Evolutionary conservation across 92 coral and sea anemone genomes (phyloP), one percentile per base, ranked within the genome.

Genomic region (Hydrozoanthus gracilis): DNA sequence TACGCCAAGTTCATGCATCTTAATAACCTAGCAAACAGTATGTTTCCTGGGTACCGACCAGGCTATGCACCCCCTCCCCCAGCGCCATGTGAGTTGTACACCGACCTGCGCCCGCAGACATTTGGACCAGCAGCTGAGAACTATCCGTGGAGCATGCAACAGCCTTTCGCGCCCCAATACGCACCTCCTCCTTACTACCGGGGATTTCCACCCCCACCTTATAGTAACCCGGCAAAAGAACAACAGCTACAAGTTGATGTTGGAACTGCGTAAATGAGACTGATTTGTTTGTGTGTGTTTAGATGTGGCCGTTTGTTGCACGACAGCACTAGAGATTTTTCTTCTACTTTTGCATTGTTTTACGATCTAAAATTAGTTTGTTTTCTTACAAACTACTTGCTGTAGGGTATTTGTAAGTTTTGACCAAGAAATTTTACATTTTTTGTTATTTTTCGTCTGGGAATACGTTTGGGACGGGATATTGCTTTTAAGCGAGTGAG

Each of bases 161-260:
- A 56, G 75, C 74, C 73, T 64, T 80, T 65, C 45, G 12, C 66
- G 44, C 13, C 85, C 9, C 73, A 49, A 45, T 80, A 48, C 15
- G 16, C 84, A 16, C 85, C 85, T 65, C 85, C 85, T 17, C 85
- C 85, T 39, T 80, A 80, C 85, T 80, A 80, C 73, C 75, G 73
- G 62, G 73, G 74, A 65, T 80, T 80, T 65, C 85, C 85, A 80
- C 85, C 85, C 20, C 85, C 85, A 7, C 85, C 85, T 7, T 80
- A 80, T 58, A 77, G 68, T 69, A 77, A 77, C 51, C 54, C 85
- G 73, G 85, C 50, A 3, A 70, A 80, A 10, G 85, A 78, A 6
- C 83, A 80, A 48, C 73, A 66, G 16, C 15, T 48, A 44, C 48
- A 64, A 5, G n/a, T 80, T 47, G 56, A 46, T 49, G 84, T 79